Conservation (phyloP, 2,113 vertebrate species). For the Tachysurus vachellii region DNA sequence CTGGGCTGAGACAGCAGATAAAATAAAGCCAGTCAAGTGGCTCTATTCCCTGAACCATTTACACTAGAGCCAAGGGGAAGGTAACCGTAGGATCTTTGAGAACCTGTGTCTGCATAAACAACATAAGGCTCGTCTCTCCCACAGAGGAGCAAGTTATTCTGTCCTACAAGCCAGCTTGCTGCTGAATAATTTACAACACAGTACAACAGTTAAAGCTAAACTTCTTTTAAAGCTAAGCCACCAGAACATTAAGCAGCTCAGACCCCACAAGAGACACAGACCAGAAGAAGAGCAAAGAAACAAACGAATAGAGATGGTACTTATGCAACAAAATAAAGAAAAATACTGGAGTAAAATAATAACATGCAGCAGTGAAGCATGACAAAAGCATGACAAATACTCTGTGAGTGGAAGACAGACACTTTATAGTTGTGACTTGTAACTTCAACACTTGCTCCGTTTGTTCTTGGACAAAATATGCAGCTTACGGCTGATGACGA, state of each 20-base stretch:
- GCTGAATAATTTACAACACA: conserved; percentile 71
- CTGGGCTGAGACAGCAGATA: conserved; percentile 21
- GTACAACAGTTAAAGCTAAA: conserved; percentile 57
- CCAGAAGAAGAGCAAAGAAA: not conserved
- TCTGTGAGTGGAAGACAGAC: conserved; percentile 1
- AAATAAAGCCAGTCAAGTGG: conserved; percentile 23
- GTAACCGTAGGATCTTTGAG: conserved; percentile 22
- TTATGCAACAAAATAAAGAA: not conserved
- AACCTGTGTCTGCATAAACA: conserved; percentile 56
- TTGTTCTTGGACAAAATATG: not conserved
- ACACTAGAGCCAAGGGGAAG: conserved; percentile 38
- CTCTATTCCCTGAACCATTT: conserved; percentile 31
- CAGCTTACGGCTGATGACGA: conserved; percentile 6
- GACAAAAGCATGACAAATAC: conserved; percentile 17
- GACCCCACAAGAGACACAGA: conserved; percentile 51
- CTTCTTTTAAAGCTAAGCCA: conserved; percentile 56
- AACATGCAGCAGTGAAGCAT: not conserved
- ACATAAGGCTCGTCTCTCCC: conserved; percentile 61
- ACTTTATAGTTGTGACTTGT: not conserved
- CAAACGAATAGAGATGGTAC: not conserved
- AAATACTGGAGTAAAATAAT: not conserved
- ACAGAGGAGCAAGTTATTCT: conserved; percentile 58
- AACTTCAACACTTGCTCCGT: conserved; percentile 6
- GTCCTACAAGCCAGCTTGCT: conserved; percentile 63
- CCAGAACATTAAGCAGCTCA: conserved; percentile 23